These are phyloP conservation scores for Ammodytes marinus DNA, from an alignment of 2,113 vertebrate genomes.

Conservation along the genomic window DNA sequence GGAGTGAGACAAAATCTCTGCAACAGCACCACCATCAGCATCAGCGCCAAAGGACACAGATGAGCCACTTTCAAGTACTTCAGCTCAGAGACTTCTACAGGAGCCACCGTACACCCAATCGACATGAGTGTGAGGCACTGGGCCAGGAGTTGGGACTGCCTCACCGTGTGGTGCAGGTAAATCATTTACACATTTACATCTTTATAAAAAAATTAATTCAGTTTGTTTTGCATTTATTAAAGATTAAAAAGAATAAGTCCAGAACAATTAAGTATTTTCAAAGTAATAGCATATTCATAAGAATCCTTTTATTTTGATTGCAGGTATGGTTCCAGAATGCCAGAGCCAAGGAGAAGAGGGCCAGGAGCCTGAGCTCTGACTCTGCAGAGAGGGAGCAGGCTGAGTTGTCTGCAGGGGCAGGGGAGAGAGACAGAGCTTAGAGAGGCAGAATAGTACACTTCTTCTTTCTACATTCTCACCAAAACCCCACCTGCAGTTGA, in stretches of 20 bases:
- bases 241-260: fast-evolving
- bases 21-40: slow-evolving; percentile 87
- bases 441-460: slow-evolving; percentile 49
- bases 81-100: slow-evolving; percentile 83
- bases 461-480: slow-evolving; percentile 44
- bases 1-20: slow-evolving; percentile 89
- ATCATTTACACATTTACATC: slow-evolving; percentile 20
- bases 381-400: slow-evolving; percentile 80
- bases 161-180: slow-evolving; percentile 95
- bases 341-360: slow-evolving; percentile 96
- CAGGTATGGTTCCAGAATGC: slow-evolving; percentile 98
- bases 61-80: slow-evolving; percentile 87
- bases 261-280: not conserved
- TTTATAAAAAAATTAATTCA: not conserved
- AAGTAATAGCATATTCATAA: not conserved
- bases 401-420: slow-evolving; percentile 88
- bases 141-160: slow-evolving; percentile 97
- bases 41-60: slow-evolving; percentile 88
- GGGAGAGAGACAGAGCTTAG: slow-evolving; percentile 89
- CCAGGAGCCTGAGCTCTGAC: slow-evolving; percentile 85
- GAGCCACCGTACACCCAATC: slow-evolving; percentile 89
- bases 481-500: slow-evolving; percentile 53
- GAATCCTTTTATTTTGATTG: slow-evolving; percentile 27
- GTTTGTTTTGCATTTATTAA: not conserved
- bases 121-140: slow-evolving; percentile 95